phyloP scores from a whole-genome alignment of 2,888 invertebrate species.

The Calameuta idolon region DNA sequence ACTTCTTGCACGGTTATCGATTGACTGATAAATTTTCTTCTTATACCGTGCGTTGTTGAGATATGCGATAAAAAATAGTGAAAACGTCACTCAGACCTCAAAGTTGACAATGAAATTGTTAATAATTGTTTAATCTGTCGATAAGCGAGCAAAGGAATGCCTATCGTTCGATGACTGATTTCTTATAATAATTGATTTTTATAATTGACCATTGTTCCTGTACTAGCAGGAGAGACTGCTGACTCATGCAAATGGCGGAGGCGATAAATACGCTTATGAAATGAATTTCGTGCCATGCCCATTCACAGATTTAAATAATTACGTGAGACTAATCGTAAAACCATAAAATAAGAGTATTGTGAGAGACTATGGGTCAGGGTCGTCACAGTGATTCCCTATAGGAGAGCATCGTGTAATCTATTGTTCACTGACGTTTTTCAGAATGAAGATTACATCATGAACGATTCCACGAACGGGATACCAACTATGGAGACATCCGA shows the following conservation, averaged over 20 bases:
- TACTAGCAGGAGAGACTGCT: background rate
- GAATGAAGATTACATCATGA: conserved; percentile 35
- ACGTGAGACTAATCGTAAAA: background rate
- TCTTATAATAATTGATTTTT: background rate
- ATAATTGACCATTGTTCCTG: background rate
- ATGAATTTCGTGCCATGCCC: background rate
- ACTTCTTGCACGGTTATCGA: background rate
- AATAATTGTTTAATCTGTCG: background rate
- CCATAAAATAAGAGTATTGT: background rate
- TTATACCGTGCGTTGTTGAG: background rate
- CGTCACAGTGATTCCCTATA: background rate
- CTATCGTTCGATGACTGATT: background rate
- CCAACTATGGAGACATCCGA: conserved; percentile 43
- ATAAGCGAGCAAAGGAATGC: background rate
- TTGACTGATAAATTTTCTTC: background rate
- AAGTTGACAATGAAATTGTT: background rate
- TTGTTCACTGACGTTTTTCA: conserved; percentile 11
- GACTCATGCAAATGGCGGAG: background rate
- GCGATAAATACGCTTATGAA: background rate
- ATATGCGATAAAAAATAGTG: background rate
- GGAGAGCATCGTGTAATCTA: background rate
- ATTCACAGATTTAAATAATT: background rate
- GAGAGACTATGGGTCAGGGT: background rate
- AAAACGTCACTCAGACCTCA: background rate
- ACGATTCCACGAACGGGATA: conserved; percentile 13